Evolutionary conservation across 2,888 invertebrate species (phyloP).

Genomic region (Eupelmus urozonus): DNA sequence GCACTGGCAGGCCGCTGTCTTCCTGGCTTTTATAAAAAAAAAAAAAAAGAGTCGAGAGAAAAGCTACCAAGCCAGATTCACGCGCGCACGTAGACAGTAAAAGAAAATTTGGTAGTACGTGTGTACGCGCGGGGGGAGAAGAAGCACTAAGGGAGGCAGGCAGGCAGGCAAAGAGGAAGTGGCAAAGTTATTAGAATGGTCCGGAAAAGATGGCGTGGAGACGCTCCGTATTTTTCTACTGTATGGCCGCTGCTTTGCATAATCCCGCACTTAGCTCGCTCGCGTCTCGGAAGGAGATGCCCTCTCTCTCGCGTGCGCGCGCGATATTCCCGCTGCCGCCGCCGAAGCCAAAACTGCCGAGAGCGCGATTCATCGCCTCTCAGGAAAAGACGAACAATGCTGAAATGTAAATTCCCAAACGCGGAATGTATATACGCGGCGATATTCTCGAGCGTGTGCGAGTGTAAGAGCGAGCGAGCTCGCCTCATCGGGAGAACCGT

Average conservation of each 20-base stretch:
- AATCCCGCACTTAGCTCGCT: constrained; percentile 77
- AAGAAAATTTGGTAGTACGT: constrained; percentile 15
- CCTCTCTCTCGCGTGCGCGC: constrained; percentile 59
- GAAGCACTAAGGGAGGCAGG: constrained; percentile 60
- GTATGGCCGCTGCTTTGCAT: constrained; percentile 78
- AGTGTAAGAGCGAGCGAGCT: background rate
- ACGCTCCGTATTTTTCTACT: constrained; percentile 78
- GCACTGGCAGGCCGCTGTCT: constrained; percentile 12
- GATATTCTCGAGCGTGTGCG: constrained; percentile 26
- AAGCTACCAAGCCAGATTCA: background rate
- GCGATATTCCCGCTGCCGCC: constrained; percentile 50
- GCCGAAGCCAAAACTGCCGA: background rate
- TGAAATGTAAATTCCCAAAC: constrained; percentile 54
- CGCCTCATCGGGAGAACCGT: constrained; percentile 42
- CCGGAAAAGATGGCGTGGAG: constrained; percentile 78
- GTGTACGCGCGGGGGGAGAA: constrained; percentile 55
- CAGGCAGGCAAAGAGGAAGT: constrained; percentile 65
- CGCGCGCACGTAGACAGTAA: background rate
- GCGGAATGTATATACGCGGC: constrained; percentile 17
- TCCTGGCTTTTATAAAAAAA: background rate
- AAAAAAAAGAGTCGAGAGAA: background rate
- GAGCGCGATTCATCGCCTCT: constrained; percentile 63
- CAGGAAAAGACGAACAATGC: constrained; percentile 73
- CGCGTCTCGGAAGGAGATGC: constrained; percentile 70
- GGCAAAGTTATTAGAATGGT: constrained; percentile 78